phyloP scores from a whole-genome alignment of 2,113 vertebrate genomes.

The Hydrolagus affinis region DNA sequence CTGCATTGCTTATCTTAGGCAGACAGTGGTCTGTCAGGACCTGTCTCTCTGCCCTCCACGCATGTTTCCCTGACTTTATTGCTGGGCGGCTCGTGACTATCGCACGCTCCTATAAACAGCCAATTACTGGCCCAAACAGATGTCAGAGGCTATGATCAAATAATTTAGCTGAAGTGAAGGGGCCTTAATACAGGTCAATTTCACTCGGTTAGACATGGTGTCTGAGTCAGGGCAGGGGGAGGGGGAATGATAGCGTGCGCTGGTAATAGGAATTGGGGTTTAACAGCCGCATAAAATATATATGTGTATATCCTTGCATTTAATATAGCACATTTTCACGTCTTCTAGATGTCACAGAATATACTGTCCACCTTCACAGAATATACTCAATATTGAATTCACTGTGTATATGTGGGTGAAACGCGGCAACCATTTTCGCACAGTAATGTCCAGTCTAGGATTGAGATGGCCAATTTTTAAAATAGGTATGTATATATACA shows the following conservation, averaged over 20 bases:
- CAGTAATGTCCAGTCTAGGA: no score
- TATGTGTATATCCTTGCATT: no score
- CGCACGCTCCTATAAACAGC: conserved; percentile 64
- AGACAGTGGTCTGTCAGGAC: conserved; percentile 55
- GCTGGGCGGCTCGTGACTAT: conserved; percentile 55
- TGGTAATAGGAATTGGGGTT: conserved; percentile 39
- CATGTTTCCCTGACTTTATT: conserved; percentile 57
- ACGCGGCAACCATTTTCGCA: no score
- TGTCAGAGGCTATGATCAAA: conserved; percentile 75
- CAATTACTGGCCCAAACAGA: conserved; percentile 76
- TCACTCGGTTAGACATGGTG: conserved; percentile 73
- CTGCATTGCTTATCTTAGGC: conserved; percentile 57
- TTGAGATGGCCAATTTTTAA: no score
- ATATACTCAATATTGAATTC: no score
- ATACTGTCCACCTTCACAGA: no score
- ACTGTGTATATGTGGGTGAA: no score
- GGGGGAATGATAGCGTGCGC: conserved; percentile 45
- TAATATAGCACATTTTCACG: no score
- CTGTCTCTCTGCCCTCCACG: conserved; percentile 53
- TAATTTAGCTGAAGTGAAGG: conserved; percentile 68
- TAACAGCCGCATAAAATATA: conserved; percentile 32
- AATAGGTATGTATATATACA: no score
- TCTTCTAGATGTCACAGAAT: no score
- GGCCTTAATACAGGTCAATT: conserved; percentile 73
- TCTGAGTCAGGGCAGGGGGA: conserved; percentile 49